Evolutionary conservation across 2,113 vertebrate species (phyloP).

Genomic region (Scalopus aquaticus): DNA sequence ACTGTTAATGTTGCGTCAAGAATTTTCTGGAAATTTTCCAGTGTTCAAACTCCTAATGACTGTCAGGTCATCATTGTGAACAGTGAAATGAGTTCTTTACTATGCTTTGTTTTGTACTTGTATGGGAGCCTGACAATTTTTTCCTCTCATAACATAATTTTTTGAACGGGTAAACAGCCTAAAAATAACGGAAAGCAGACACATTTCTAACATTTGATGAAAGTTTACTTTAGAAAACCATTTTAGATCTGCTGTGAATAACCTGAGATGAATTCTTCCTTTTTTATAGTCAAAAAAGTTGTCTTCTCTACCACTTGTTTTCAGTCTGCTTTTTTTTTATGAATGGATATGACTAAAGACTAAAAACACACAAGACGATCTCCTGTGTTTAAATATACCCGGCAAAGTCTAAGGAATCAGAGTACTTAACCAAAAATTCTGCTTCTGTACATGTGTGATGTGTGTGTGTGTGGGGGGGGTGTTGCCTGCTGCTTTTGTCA

Average conservation of each 20-base stretch:
- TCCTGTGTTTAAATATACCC: neutral
- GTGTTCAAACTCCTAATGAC: conserved; percentile 38
- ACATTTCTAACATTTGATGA: conserved; percentile 14
- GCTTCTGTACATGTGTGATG: neutral
- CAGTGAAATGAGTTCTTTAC: conserved; percentile 35
- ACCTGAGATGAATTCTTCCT: conserved; percentile 4
- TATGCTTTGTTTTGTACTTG: neutral
- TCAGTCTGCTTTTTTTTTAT: neutral
- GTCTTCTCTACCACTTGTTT: neutral
- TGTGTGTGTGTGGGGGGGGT: too few relatives aligned
- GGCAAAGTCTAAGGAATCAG: neutral
- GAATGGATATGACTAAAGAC: neutral
- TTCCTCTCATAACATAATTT: neutral
- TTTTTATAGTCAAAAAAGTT: neutral
- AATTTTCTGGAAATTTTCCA: conserved; percentile 24
- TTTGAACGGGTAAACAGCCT: neutral
- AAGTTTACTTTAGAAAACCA: neutral
- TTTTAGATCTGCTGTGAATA: neutral
- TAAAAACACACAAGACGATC: neutral
- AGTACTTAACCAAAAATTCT: neutral
- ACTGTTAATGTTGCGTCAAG: neutral
- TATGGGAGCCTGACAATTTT: neutral
- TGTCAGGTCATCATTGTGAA: neutral
- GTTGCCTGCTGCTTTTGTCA: neutral
- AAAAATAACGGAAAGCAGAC: neutral